Percentiles rank a stretch among this genome's conserved stretches.
These are phyloP conservation scores for human DNA, from an alignment of 2,113 vertebrate genomes.

Conservation along the genomic window DNA sequence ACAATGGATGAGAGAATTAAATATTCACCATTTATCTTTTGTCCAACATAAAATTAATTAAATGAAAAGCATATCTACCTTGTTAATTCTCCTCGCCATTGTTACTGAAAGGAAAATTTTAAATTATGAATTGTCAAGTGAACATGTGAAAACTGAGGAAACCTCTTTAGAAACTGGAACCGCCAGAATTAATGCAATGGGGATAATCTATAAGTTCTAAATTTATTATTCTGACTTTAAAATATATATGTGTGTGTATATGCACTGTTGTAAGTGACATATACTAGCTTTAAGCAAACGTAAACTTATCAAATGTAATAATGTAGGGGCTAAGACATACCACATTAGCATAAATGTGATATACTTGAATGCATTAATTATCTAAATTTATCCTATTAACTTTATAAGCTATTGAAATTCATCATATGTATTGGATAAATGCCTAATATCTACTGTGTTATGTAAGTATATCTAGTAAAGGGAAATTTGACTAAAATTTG, in stretches of 20 bases:
- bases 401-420: neutral
- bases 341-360: neutral
- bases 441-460: neutral
- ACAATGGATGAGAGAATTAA: neutral
- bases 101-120: neutral
- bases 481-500: neutral
- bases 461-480: neutral
- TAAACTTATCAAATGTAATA: conserved; percentile 16
- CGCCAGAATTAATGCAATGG: conserved; percentile 36
- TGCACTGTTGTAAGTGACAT: neutral
- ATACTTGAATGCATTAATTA: rapidly evolving
- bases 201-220: neutral
- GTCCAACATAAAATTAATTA: neutral
- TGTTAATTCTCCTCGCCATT: neutral
- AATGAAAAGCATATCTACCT: neutral
- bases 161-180: conserved; percentile 2
- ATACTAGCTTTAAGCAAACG: neutral
- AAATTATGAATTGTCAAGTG: conserved; percentile 26
- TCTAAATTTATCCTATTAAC: neutral
- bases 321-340: neutral
- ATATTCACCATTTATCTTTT: neutral
- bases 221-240: neutral
- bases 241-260: neutral
- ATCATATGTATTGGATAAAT: neutral
- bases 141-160: neutral